Evolutionary conservation across 2,113 vertebrate genomes (phyloP), one percentile per base, ranked within the genome.

Genomic region (Spea multiplicata): DNA sequence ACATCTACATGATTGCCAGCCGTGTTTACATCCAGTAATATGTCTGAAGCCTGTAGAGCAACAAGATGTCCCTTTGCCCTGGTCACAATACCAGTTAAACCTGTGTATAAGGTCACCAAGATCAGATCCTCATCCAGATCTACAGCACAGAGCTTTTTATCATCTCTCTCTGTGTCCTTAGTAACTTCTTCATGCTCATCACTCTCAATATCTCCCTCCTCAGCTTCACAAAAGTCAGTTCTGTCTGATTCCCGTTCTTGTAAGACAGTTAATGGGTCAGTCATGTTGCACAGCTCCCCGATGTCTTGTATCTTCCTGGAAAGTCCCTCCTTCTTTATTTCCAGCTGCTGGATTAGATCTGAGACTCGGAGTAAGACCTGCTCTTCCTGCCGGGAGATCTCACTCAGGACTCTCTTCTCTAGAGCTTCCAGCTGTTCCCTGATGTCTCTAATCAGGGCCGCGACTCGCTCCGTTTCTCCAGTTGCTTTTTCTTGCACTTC

Each of bases 91-190:
- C 44, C 44, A 47, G 66, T 45, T 68, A 68, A 68, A 6, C 66
- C 45, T 16, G 67, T 70, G 13, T 16, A 7, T 68, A 70, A 50
- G 13, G 46, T 70, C 46, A 16, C 46, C 16, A 9, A 50, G 67
- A 70, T 70, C 46, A 70, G 67, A 70, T 17, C 47, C 46, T 49
- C 47, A 16, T 70, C 67, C 44, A 68, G 44, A 68, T 46, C 44
- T 6, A 9, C 12, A 47, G 13, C 46, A 50, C 10, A 5, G 6
- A 12, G 66, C 2, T 47, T 47, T 45, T 44, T 46, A 66, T 66
- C 16, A 12, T 12, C 64, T n/a, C 12, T 62, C 59, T 64, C 14
- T 64, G 17, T 66, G 17, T 13, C 7, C 64, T 44, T 12, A 44
- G 10, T 44, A 66, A 44, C 17, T 66, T 3, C 30, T 30, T 30